phyloP scores from a whole-genome alignment of 2,797 vertebrate genomes.

The Tangara arthus region DNA sequence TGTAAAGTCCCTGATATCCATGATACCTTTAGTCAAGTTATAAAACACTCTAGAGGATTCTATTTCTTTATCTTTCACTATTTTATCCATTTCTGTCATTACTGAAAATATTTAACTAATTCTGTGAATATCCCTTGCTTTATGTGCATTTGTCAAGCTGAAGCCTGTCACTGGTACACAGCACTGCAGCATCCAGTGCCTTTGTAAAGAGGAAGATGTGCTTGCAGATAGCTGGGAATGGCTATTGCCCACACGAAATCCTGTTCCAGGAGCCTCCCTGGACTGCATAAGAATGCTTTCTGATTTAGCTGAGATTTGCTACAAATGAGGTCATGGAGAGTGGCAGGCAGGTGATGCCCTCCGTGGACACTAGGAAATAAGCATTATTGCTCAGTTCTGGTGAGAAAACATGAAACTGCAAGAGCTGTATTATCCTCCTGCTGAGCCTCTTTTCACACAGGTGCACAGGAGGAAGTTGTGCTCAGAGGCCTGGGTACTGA shows the following conservation, averaged over 20 bases:
- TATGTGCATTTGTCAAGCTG: neutral
- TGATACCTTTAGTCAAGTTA: constrained; percentile 65
- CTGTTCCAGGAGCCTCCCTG: neutral
- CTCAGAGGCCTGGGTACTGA: neutral
- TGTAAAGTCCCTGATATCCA: constrained; percentile 63
- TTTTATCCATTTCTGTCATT: neutral
- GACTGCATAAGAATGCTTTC: neutral
- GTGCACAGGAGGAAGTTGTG: neutral
- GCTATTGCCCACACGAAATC: neutral
- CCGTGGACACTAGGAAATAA: neutral
- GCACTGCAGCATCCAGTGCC: neutral
- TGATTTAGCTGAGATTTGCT: neutral
- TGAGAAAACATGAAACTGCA: neutral
- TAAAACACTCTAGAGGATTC: constrained; percentile 31
- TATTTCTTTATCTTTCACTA: neutral
- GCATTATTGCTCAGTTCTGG: neutral
- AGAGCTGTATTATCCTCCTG: neutral
- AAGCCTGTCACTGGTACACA: neutral
- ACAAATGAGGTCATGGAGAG: neutral
- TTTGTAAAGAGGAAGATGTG: neutral
- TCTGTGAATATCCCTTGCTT: neutral
- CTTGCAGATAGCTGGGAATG: neutral
- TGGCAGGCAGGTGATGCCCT: neutral
- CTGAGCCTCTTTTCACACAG: neutral
- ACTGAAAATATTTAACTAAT: neutral